Evolutionary conservation across 2,113 vertebrate species (phyloP).

Genomic region (Microtus pennsylvanicus): DNA sequence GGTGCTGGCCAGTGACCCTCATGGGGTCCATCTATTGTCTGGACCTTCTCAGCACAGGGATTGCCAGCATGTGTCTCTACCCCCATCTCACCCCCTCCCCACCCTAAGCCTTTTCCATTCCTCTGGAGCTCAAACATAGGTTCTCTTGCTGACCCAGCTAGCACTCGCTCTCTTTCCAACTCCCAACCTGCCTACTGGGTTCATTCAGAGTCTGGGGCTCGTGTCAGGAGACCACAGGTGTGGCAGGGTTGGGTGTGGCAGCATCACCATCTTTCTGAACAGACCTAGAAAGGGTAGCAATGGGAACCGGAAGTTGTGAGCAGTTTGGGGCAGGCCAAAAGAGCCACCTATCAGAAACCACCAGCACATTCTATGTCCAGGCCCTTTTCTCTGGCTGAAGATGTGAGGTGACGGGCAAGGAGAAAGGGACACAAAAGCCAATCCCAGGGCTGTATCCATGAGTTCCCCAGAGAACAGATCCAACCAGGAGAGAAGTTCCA

Average conservation of each 20-base stretch:
- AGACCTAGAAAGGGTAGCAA: background rate
- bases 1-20: background rate
- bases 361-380: rapidly evolving
- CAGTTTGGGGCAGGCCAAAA: background rate
- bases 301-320: background rate
- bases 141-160: background rate
- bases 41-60: background rate
- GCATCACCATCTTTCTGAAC: too few relatives aligned
- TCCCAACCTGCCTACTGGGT: background rate
- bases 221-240: background rate
- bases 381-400: background rate
- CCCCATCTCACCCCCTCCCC: background rate
- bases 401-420: rapidly evolving
- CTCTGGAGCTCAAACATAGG: background rate
- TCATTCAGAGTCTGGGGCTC: background rate
- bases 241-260: background rate
- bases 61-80: background rate
- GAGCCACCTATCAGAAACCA: too few relatives aligned
- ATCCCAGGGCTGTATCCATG: background rate
- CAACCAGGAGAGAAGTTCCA: background rate
- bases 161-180: too few relatives aligned
- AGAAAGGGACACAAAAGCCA: background rate
- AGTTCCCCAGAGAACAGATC: background rate
- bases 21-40: background rate
- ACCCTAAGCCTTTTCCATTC: too few relatives aligned